Conservation (phyloP, 37 sponge, comb jelly and placozoan genomes). For the Eunapius fragilis region DNA sequence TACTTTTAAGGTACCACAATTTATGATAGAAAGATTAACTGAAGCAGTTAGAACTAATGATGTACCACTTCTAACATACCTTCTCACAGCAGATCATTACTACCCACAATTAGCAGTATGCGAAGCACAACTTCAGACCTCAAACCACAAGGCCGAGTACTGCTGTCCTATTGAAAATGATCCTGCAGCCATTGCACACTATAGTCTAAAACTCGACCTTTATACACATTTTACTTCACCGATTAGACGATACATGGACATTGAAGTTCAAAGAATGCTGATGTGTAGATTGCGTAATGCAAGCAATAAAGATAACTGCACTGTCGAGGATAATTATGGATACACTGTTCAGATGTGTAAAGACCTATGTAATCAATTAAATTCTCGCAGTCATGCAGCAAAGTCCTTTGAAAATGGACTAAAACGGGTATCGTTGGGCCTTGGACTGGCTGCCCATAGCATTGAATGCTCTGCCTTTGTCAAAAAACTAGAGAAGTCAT, state of each 20-base stretch:
- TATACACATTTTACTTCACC: slow-evolving; percentile 84
- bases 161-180: slow-evolving; percentile 14
- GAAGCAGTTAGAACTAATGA: not conserved
- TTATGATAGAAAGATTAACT: not conserved
- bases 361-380: slow-evolving; percentile 25
- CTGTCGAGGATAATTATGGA: too few relatives aligned
- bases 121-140: not conserved
- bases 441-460: slow-evolving; percentile 13
- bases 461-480: slow-evolving; percentile 15
- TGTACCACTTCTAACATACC: not conserved
- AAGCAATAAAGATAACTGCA: not conserved
- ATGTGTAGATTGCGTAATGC: not conserved
- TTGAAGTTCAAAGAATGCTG: slow-evolving; percentile 54
- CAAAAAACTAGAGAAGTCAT: not conserved
- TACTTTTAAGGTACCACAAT: not conserved
- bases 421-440: slow-evolving; percentile 9
- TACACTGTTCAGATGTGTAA: not conserved
- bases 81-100: slow-evolving; percentile 11
- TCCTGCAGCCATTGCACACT: slow-evolving; percentile 17
- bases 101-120: slow-evolving; percentile 60
- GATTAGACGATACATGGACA: slow-evolving; percentile 65
- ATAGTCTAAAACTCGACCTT: slow-evolving; percentile 18
- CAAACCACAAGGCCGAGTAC: slow-evolving; percentile 39
- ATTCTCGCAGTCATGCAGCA: slow-evolving; percentile 15
- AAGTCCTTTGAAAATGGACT: slow-evolving; percentile 43